These are phyloP conservation scores for Bombus polaris DNA, from an alignment of 1,140 invertebrate species.

Conservation along the genomic window DNA sequence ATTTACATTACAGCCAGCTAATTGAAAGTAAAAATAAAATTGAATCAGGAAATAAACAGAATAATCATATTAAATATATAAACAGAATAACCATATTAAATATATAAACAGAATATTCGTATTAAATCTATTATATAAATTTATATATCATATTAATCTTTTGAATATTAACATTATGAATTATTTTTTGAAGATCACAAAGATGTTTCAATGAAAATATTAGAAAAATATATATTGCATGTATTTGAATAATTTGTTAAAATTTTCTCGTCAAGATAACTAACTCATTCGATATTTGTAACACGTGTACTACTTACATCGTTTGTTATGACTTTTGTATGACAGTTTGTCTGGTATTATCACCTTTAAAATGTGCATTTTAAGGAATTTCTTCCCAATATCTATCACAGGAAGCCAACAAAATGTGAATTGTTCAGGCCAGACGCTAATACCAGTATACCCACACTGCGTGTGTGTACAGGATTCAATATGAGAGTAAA, in stretches of 20 bases:
- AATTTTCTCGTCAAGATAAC: not conserved
- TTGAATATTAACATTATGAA: no score
- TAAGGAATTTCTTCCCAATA: constrained; percentile 28
- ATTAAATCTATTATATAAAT: no score
- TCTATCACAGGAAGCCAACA: constrained; percentile 22
- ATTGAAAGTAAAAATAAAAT: no score
- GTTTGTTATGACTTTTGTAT: not conserved
- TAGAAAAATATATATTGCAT: no score
- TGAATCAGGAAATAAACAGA: no score
- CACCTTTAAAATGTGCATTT: constrained; percentile 30
- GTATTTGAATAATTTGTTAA: not conserved
- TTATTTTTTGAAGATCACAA: not conserved
- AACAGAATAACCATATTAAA: no score
- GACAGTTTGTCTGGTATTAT: not conserved
- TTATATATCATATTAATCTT: no score
- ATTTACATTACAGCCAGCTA: no score
- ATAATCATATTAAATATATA: no score
- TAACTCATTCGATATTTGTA: not conserved
- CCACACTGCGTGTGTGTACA: not conserved
- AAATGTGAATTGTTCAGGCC: constrained; percentile 31
- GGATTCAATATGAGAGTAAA: not conserved
- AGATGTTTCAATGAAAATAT: not conserved
- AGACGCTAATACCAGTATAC: constrained; percentile 14
- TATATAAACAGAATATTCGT: no score
- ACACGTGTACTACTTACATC: not conserved